Conservation (phyloP, 2,113 vertebrate species). For the Peromyscus polionotus region DNA sequence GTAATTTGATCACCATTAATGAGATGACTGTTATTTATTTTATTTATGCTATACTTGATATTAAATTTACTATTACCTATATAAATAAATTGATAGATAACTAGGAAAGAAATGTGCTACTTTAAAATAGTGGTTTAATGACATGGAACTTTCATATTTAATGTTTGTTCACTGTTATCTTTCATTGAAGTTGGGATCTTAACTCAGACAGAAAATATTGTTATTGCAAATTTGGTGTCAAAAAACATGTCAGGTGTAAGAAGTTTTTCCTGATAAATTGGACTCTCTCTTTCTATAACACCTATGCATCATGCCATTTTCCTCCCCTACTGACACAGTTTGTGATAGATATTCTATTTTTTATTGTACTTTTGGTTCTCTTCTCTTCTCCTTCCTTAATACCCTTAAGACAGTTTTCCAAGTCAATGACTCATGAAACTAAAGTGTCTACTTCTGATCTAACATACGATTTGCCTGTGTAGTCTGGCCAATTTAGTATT, state of each 20-base stretch:
- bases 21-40: not conserved
- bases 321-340: slow-evolving; percentile 34
- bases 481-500: slow-evolving; percentile 70
- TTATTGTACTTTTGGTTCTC: slow-evolving; percentile 63
- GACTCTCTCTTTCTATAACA: not conserved
- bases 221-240: slow-evolving; percentile 57
- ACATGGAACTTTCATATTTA: slow-evolving; percentile 25
- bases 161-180: slow-evolving; percentile 27
- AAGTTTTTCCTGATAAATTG: slow-evolving; percentile 67
- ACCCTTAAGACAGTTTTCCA: slow-evolving; percentile 76
- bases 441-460: slow-evolving; percentile 70
- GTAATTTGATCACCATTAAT: not conserved
- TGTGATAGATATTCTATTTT: slow-evolving; percentile 74
- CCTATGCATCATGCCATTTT: slow-evolving; percentile 52
- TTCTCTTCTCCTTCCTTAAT: slow-evolving; percentile 68
- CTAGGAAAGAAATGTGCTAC: not conserved
- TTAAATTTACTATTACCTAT: not conserved
- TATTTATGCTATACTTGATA: not conserved
- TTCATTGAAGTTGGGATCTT: slow-evolving; percentile 30
- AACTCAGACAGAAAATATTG: slow-evolving; percentile 52
- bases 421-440: slow-evolving; percentile 81
- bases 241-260: slow-evolving; percentile 41
- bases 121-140: slow-evolving; percentile 8
- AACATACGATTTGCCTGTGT: slow-evolving; percentile 50
- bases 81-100: not conserved